Evolutionary conservation across 2,797 vertebrate genomes (phyloP), one percentile per base, ranked within the genome.

Genomic region (Tokudaia tokunoshimensis): DNA sequence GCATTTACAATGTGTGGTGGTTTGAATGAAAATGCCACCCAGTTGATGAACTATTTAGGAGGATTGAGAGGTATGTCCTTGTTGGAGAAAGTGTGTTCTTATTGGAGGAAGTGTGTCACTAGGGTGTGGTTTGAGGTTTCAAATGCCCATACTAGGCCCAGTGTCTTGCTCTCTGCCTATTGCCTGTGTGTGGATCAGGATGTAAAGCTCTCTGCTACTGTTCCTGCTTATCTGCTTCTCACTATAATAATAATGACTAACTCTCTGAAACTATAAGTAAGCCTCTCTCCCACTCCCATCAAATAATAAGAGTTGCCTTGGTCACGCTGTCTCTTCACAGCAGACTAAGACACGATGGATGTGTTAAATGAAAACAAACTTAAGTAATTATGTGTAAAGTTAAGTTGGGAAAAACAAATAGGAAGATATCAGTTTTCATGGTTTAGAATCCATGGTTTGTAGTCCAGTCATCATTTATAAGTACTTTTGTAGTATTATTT

Each of bases 331-430:
- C 6, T 14, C 29, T n/a, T 85, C 83, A 85, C 3, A 34, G 29
- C 41, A 67, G 83, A 67, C 61, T 22, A 50, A 67, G 44, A 85
- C 11, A 63, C 61, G 50, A 15, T 79, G 47, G 19, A 82, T 78
- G 11, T 10, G 5, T 82, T 91, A 95, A 19, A 92, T 85, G 50
- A 94, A 96, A 86, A 89, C 44, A 91, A 92, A 72, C 31, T 67
- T 57, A 85, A 89, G 50, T 20, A 31, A 37, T 84, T 70, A 84
- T 75, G 55, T 37, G 65, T 59, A n/a, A 96, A 86, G 26, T 86
- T 91, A 29, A 94, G 55, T 63, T 72, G 37, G 44, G 44, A 91
- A 89, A 89, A 89, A 61, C 29, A 79, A 17, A 34, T 70, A 17
- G 6, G 65, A n/a, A 75, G 34, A 19, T 17, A 19, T 19, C 15